Evolutionary conservation across 2,888 invertebrate species (phyloP).

Genomic region (Heliconius sara): DNA sequence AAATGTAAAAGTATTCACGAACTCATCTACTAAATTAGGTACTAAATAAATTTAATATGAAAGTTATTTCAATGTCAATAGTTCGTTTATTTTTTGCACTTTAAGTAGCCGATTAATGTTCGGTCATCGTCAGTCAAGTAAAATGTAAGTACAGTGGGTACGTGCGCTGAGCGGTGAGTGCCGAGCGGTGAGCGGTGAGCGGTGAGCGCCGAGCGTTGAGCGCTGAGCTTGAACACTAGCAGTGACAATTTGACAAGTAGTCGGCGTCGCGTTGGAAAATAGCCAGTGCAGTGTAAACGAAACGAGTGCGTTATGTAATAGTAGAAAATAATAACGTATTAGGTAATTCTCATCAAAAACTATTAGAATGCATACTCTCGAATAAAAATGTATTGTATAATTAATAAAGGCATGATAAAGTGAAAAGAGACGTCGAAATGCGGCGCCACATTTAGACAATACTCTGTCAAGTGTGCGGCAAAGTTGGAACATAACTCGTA

Average conservation of each 20-base stretch:
- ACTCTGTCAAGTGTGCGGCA: background rate
- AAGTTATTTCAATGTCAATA: constrained; percentile 3
- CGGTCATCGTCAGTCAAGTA: background rate
- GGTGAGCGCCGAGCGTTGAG: background rate
- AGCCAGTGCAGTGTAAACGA: background rate
- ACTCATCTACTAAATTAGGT: too few relatives aligned
- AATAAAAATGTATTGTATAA: background rate
- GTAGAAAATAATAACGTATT: constrained; percentile 12
- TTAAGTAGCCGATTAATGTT: background rate
- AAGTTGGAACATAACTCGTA: background rate
- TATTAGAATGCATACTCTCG: constrained; percentile 5
- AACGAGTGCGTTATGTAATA: constrained; percentile 2
- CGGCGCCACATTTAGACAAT: background rate
- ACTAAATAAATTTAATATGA: too few relatives aligned
- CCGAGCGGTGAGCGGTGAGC: background rate
- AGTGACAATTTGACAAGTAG: too few relatives aligned
- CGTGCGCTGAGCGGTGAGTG: background rate
- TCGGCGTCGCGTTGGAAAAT: too few relatives aligned
- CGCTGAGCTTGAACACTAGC: too few relatives aligned
- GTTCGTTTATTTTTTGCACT: background rate
- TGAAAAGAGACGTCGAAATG: background rate
- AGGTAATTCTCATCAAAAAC: constrained; percentile 26
- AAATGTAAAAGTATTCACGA: background rate
- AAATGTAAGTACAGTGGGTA: background rate
- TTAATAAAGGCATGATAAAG: background rate